Base-by-base conservation (phyloP, 2,797 vertebrate genomes). In the Moxostoma hubbsi region DNA sequence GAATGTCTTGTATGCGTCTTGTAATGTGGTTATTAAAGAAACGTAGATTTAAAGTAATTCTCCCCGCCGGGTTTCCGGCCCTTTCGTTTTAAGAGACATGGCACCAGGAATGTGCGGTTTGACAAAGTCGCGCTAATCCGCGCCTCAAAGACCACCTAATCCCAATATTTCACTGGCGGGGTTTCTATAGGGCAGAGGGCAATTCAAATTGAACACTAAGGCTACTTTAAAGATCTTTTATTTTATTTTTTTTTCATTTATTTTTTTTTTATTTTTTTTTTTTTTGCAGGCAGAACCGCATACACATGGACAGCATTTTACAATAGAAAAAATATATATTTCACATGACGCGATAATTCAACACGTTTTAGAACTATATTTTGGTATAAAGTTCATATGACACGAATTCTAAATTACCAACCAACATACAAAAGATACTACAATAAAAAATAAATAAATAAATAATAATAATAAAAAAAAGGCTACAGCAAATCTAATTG, bases 91-190 rank as follows among this genome's bases (percentile, higher is more conserved):
- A 69, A 89, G 65, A 77, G 70, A 83, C 75, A 36, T 43, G 59
- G 86, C 88, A 89, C 89, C 86, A 86, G 87, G 85, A 88, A 88
- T 85, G 87, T 75, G 81, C 65, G 77, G 75, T 79, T 90, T 82
- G 89, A 86, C 89, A 92, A 90, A 89, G 87, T 85, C 83, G 87
- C 73, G 74, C 90, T 92, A 94, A 94, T 94, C 92, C 92, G 68
- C 80, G 89, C 89, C 89, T 93, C 89, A 90, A 90, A 91, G 85
- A 92, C 83, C 89, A 86, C 87, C 87, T 93, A 94, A 93, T 94
- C 92, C 90, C 89, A 91, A 90, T 90, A 92, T 92, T 92, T 89
- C 83, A 90, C 89, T 88, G 80, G 88, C 84, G 87, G 91, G 87
- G 87, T 87, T 92, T 92, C 86, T 91, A 71, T 82, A 84, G 85